phyloP scores from a whole-genome alignment of 2,113 vertebrate species.

The Thalassarche chlororhynchos region DNA sequence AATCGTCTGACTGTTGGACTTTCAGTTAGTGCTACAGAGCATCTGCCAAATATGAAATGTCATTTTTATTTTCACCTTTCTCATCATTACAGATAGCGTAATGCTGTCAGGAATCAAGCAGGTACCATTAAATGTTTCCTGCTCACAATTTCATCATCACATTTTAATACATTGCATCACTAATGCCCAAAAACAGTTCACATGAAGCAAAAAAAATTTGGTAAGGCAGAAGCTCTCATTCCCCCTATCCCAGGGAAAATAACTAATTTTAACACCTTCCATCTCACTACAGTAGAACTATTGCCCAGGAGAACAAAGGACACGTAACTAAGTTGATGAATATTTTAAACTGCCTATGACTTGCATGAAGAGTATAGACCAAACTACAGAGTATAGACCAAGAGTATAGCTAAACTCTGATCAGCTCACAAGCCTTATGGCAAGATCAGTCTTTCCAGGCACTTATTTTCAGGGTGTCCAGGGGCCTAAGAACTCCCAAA shows the following conservation, averaged over 20 bases:
- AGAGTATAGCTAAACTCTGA: not conserved
- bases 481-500: not conserved
- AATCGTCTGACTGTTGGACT: not conserved
- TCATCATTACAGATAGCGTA: slow-evolving; percentile 56
- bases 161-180: slow-evolving; percentile 26
- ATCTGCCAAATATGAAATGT: slow-evolving; percentile 26
- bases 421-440: not conserved
- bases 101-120: slow-evolving; percentile 50
- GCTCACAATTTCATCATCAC: slow-evolving; percentile 30
- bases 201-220: not conserved
- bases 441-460: not conserved
- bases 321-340: not conserved
- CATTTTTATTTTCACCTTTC: slow-evolving; percentile 53
- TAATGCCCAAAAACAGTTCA: not conserved
- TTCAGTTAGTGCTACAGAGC: not conserved
- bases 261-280: not conserved
- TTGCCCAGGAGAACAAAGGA: not conserved
- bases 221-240: not conserved
- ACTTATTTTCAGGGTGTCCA: not conserved
- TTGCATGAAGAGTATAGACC: not conserved
- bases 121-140: slow-evolving; percentile 49
- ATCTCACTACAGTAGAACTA: not conserved
- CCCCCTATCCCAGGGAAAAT: not conserved
- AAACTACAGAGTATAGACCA: too few species aligned
- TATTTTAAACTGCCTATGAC: not conserved